Conservation (phyloP, 2,113 vertebrate genomes). For the Bombycilla garrulus region DNA sequence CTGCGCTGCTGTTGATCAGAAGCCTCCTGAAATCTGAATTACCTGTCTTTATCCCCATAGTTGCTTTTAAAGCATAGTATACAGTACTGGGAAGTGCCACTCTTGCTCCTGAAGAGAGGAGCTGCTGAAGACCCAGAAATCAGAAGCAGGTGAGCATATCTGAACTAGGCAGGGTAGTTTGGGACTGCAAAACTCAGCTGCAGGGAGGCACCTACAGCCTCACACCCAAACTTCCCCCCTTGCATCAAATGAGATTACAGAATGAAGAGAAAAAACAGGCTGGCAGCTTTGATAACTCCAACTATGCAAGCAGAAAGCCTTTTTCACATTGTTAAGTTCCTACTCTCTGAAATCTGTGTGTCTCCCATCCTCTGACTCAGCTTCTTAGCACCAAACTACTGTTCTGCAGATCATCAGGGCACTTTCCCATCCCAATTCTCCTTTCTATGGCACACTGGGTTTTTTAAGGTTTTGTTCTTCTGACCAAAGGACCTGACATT, state of each 20-base stretch:
- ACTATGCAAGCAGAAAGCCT: neutral
- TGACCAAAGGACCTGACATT: neutral
- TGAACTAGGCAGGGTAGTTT: neutral
- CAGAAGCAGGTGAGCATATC: neutral
- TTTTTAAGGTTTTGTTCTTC: neutral
- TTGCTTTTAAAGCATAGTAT: neutral
- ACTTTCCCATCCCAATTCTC: neutral
- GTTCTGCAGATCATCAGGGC: fast-evolving
- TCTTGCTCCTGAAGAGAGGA: neutral
- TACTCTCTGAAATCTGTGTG: neutral
- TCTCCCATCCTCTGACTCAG: neutral
- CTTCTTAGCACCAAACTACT: neutral
- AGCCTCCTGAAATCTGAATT: neutral
- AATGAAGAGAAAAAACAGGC: neutral
- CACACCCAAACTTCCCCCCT: neutral
- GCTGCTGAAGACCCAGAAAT: neutral
- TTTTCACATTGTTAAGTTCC: neutral
- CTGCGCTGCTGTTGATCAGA: neutral
- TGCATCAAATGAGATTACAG: neutral
- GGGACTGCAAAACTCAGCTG: neutral
- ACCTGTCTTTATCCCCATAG: neutral
- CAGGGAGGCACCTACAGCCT: fast-evolving
- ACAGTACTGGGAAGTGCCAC: neutral
- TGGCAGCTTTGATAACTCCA: neutral
- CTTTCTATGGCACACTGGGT: neutral